phyloP scores from a whole-genome alignment of 2,113 vertebrate genomes.

The Cololabis saira region DNA sequence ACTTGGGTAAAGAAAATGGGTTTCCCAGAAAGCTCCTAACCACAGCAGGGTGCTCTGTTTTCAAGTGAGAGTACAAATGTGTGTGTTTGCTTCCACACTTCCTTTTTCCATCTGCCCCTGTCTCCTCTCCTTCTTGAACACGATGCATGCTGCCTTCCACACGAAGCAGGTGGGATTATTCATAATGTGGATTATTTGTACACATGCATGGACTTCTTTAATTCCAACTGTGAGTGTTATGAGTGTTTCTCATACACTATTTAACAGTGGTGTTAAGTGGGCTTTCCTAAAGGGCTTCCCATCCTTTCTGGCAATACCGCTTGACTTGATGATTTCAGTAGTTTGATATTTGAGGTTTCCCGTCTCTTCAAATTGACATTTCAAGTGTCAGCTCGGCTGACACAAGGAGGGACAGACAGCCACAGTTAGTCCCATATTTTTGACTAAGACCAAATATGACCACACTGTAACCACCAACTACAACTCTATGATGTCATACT shows the following conservation, averaged over 20 bases:
- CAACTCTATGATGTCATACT: no score
- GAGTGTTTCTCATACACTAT: background rate
- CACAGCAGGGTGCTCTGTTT: constrained; percentile 39
- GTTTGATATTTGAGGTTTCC: no score
- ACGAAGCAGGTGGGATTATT: constrained; percentile 48
- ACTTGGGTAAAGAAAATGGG: constrained; percentile 14
- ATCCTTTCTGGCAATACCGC: no score
- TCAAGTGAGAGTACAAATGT: constrained; percentile 25
- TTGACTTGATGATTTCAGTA: no score
- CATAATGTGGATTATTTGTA: constrained; percentile 14
- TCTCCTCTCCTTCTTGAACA: constrained; percentile 13
- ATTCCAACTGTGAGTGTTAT: background rate
- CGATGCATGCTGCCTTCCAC: constrained; percentile 25
- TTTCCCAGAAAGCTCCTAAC: constrained; percentile 53
- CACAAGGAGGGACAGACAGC: no score
- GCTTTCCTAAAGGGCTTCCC: no score
- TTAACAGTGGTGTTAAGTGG: no score
- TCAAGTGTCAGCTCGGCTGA: no score
- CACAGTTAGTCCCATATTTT: no score
- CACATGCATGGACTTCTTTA: background rate
- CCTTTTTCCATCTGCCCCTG: constrained; percentile 16
- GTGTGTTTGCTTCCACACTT: constrained; percentile 30
- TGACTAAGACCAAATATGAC: no score
- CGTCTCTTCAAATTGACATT: no score
- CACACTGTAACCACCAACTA: no score